These are phyloP conservation scores for Patella caerulea DNA, from an alignment of 2,888 invertebrate species.

Conservation along the genomic window DNA sequence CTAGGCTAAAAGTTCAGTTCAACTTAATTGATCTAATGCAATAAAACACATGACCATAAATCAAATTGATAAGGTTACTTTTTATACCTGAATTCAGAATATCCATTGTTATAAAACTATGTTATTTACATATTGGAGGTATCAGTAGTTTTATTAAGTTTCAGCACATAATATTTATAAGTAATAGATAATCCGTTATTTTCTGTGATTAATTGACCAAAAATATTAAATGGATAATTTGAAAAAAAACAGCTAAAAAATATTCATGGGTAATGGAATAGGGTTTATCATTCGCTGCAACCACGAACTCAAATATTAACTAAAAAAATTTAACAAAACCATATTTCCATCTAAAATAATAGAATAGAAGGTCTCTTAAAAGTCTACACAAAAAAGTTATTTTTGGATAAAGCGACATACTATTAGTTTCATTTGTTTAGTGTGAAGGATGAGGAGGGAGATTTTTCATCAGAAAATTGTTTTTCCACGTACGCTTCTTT, in stretches of 20 bases:
- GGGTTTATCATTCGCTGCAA: background rate
- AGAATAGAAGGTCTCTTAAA: background rate
- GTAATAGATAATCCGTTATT: no score
- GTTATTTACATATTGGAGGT: no score
- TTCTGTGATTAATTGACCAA: no score
- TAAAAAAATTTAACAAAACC: background rate
- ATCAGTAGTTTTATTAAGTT: no score
- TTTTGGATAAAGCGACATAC: background rate
- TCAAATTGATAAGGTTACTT: background rate
- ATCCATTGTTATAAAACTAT: no score
- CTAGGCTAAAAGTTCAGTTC: background rate
- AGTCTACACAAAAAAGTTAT: background rate
- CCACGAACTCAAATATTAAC: background rate
- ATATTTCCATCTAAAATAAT: background rate
- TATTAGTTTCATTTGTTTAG: no score
- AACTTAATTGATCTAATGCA: background rate
- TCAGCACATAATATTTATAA: no score
- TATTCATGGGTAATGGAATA: background rate
- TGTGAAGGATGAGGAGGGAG: no score
- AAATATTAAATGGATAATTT: no score
- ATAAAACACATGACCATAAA: constrained; percentile 6
- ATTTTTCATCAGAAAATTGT: no score
- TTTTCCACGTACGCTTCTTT: no score
- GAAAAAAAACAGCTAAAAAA: no score
- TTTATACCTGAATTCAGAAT: background rate